Percentiles rank a stretch among this genome's conserved stretches.
Conservation (phyloP, 2,888 invertebrate species). For the Erebia ligea region DNA sequence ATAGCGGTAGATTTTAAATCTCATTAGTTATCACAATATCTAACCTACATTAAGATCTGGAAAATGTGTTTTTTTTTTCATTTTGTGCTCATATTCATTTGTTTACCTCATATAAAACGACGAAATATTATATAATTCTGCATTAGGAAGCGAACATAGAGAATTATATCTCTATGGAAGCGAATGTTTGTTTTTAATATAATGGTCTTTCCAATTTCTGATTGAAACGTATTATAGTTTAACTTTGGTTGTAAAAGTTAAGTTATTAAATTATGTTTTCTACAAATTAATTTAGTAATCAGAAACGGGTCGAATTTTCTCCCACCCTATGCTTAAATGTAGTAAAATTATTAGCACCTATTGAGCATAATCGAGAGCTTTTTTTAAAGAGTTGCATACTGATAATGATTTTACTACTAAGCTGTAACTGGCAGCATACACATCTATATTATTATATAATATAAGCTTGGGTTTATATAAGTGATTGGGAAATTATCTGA, state of each 20-base stretch:
- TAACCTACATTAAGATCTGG: slow-evolving; percentile 79
- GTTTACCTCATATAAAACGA: slow-evolving; percentile 43
- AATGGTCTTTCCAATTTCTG: slow-evolving; percentile 32
- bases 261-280: slow-evolving; percentile 14
- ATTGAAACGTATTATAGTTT: slow-evolving; percentile 19
- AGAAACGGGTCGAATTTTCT: slow-evolving; percentile 4
- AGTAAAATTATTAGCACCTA: slow-evolving; percentile 44
- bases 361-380: slow-evolving; percentile 43
- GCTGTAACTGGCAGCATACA: too few species aligned
- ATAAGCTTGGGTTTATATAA: background rate
- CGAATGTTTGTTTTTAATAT: slow-evolving; percentile 41
- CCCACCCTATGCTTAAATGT: slow-evolving; percentile 35
- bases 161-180: too few species aligned
- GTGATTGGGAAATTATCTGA: background rate
- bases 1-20: slow-evolving; percentile 74
- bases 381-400: slow-evolving; percentile 34
- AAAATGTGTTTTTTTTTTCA: slow-evolving; percentile 72
- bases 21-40: slow-evolving; percentile 81
- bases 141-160: slow-evolving; percentile 47
- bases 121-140: slow-evolving; percentile 48
- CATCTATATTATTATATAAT: too few species aligned
- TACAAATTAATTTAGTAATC: slow-evolving; percentile 13
- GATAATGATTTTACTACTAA: slow-evolving; percentile 24
- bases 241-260: slow-evolving; percentile 34
- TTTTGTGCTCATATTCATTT: slow-evolving; percentile 65